phyloP scores from a whole-genome alignment of 2,113 vertebrate species.

The Meleagris gallopavo region DNA sequence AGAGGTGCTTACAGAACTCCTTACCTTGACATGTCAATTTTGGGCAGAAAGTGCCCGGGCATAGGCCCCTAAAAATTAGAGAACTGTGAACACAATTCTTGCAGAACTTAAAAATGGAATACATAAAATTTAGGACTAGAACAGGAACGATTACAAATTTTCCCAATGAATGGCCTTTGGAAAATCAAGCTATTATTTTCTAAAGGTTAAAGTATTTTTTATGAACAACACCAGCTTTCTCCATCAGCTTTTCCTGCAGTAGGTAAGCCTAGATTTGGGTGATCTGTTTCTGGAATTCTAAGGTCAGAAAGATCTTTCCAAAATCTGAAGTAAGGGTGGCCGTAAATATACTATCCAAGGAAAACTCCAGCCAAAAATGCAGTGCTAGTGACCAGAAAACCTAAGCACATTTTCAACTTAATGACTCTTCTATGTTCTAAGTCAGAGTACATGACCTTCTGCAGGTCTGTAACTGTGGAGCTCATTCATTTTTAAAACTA shows the following conservation, averaged over 20 bases:
- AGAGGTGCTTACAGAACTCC: not conserved
- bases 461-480: not conserved
- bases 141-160: conserved; percentile 15
- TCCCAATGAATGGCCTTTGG: conserved; percentile 47
- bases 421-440: not conserved
- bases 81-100: conserved; percentile 8
- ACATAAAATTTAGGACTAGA: conserved; percentile 36
- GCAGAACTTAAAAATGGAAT: conserved; percentile 36
- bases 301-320: conserved; percentile 74
- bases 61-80: not conserved
- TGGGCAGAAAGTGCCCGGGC: not conserved
- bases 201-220: conserved; percentile 72
- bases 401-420: not conserved
- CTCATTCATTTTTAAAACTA: conserved; percentile 5
- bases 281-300: conserved; percentile 47
- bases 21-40: not conserved
- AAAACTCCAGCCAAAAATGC: conserved; percentile 67
- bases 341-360: conserved; percentile 72
- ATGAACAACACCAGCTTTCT: conserved; percentile 44
- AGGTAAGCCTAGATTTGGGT: conserved; percentile 30
- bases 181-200: conserved; percentile 69
- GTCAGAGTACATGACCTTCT: not conserved
- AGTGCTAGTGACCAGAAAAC: not conserved
- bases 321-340: conserved; percentile 70
- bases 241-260: conserved; percentile 36